A percentile compares a stretch with the other conserved stretches of the same genome.
phyloP scores from a whole-genome alignment of 2,888 invertebrate genomes.

The Latrodectus hesperus region DNA sequence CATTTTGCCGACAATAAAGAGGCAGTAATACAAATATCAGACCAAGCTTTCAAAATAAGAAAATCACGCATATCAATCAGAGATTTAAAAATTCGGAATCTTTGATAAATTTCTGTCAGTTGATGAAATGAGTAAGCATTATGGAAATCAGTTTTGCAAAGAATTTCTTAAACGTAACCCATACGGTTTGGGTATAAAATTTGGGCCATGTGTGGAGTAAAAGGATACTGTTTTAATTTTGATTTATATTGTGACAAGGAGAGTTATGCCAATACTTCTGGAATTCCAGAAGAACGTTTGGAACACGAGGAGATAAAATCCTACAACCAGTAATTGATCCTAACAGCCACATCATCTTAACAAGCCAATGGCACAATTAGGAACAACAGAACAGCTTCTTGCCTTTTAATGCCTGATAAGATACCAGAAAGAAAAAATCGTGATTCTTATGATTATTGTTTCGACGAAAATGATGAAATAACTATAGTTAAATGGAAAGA shows the following conservation, averaged over 20 bases:
- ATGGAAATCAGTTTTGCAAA: too few species aligned
- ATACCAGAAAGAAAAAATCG: background rate
- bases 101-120: too few species aligned
- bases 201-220: conserved; percentile 2
- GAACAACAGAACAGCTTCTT: background rate
- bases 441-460: conserved; percentile 7
- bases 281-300: background rate
- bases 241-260: conserved; percentile 18
- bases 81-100: too few species aligned
- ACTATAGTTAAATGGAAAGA: background rate
- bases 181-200: too few species aligned
- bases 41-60: too few species aligned
- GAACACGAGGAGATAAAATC: conserved; percentile 19
- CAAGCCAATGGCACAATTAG: conserved; percentile 17
- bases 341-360: conserved; percentile 1
- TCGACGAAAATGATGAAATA: conserved; percentile 4
- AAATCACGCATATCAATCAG: too few species aligned
- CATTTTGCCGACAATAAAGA: too few species aligned
- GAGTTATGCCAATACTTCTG: background rate
- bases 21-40: too few species aligned
- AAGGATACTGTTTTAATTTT: conserved; percentile 26
- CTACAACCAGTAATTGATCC: conserved; percentile 16
- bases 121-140: too few species aligned
- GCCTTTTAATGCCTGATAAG: conserved; percentile 9
- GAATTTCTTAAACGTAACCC: too few species aligned